These are phyloP conservation scores for Sterna hirundo DNA, from an alignment of 2,113 vertebrate genomes.

Conservation along the genomic window DNA sequence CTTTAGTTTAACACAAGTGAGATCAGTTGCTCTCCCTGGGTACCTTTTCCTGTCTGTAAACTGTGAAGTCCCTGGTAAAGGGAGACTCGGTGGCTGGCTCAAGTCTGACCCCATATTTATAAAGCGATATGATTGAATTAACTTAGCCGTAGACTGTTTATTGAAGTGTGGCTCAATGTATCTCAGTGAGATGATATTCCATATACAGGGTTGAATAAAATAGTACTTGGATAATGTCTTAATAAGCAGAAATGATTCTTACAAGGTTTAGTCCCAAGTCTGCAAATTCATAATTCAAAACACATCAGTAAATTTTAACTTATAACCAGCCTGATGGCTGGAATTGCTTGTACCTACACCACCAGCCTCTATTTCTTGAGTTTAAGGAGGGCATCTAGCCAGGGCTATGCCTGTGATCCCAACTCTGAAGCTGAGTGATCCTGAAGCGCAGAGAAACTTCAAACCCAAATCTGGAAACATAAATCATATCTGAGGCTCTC, in stretches of 20 bases:
- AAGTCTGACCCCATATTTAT: neutral
- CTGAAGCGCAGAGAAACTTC: neutral
- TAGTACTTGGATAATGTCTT: neutral
- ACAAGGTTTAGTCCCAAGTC: neutral
- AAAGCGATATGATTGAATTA: neutral
- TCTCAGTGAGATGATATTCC: neutral
- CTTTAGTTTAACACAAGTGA: neutral
- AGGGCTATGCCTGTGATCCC: neutral
- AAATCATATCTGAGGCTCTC: neutral
- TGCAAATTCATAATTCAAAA: neutral
- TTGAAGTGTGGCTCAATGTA: neutral
- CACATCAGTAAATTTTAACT: neutral
- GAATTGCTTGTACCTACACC: neutral
- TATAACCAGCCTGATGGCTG: neutral
- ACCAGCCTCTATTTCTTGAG: neutral
- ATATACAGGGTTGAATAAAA: neutral
- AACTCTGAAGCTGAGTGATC: neutral
- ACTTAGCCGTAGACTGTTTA: neutral
- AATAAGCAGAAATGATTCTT: neutral
- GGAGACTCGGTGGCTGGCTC: neutral
- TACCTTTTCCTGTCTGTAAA: neutral
- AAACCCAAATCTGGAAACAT: neutral
- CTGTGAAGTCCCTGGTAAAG: neutral
- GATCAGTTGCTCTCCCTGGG: neutral
- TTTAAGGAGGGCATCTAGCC: neutral